These are phyloP conservation scores for Micoletzkya japonica DNA, from an alignment of 2,888 invertebrate genomes.

Conservation along the genomic window DNA sequence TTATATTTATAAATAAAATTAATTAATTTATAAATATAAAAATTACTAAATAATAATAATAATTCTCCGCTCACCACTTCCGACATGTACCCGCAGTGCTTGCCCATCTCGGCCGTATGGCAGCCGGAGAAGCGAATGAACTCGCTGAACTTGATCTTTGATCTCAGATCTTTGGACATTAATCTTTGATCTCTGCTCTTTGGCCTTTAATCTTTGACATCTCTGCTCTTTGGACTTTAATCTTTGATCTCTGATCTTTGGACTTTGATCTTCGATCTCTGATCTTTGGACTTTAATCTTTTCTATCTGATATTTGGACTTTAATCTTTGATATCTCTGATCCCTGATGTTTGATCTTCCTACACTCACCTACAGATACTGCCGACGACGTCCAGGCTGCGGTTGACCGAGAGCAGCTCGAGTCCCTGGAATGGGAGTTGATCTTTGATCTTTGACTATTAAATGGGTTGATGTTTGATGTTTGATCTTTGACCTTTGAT, in stretches of 20 bases:
- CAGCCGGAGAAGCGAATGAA: conserved; percentile 41
- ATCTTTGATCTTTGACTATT: not conserved
- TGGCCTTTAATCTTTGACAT: not conserved
- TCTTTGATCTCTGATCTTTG: not conserved
- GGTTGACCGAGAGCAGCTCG: conserved; percentile 15
- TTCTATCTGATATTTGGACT: too few species aligned
- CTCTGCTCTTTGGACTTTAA: not conserved
- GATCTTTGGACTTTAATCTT: not conserved
- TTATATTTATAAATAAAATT: not conserved
- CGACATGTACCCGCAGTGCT: conserved; percentile 43
- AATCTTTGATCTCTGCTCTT: not conserved
- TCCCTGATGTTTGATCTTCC: not conserved
- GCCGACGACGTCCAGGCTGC: conserved; percentile 6
- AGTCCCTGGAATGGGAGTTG: not conserved
- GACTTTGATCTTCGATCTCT: not conserved
- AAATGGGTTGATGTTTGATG: not conserved
- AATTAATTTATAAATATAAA: not conserved
- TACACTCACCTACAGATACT: conserved; percentile 11
- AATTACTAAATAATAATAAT: not conserved
- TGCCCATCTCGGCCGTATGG: conserved; percentile 40
- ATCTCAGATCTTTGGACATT: not conserved
- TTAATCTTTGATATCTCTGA: not conserved
- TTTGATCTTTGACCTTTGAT: not conserved
- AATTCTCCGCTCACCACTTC: conserved; percentile 23
- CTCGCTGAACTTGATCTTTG: conserved; percentile 30